Evolutionary conservation across 92 coral and sea anemone genomes (phyloP), one percentile per base, ranked within the genome.

Genomic region (Blastomussa wellsi): DNA sequence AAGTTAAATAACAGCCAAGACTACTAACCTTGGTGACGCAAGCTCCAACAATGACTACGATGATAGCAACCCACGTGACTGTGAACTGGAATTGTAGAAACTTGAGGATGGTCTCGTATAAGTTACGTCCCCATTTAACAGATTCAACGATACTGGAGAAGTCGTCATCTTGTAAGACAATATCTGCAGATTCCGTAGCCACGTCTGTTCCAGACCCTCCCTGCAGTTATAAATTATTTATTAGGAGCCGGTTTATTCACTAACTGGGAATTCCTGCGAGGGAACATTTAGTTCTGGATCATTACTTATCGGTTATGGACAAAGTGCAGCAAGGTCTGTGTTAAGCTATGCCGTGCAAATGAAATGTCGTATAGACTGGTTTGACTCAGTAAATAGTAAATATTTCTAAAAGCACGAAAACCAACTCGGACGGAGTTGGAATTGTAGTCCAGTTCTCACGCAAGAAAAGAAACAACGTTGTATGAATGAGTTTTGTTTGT

Each of bases 41-140:
- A 26, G 95, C 93, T 59, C 98, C 98, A 19, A 94, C 84, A 41
- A 90, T 78, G 36, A 94, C 82, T 31, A 94, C 91, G 38, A 92
- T 90, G 41, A 94, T 84, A 12, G 98, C 91, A 2, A 94, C 98
- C 98, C 98, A 94, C 14, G 98, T 87, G 32, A 88, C 95, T 2
- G 98, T 94, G 77, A 94, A 89, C 85, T 94, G 98, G 82, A 88
- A 94, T 91, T 94, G 98, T 15, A 94, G 89, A 84, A 87, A 94
- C 89, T 92, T 94, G 85, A 94, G 93, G 17, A 94, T 91, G 62
- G 92, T 85, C 77, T 94, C 95, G 90, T 94, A 94, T 60, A 94
- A 77, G 76, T 94, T 91, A 17, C 98, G 87, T 20, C 98, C 98
- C 95, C 93, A 92, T 80, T 94, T 94, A 60, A 94, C 85, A 0